Evolutionary conservation across 2,888 invertebrate species (phyloP).

Genomic region (Hydraecia micacea): DNA sequence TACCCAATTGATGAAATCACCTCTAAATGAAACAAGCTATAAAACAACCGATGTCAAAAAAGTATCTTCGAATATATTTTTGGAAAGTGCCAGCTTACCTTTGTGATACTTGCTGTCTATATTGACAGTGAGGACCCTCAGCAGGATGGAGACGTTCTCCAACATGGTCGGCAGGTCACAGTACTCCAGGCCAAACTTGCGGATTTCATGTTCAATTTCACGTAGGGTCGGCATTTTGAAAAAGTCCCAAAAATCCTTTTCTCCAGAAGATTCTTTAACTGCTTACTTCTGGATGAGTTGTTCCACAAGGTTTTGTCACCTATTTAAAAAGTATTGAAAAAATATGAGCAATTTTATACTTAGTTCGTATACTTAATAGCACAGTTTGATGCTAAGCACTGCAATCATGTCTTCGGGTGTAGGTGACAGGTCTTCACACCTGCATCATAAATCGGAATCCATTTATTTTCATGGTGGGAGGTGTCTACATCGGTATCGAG

Average conservation of each 20-base stretch:
- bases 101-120: slow-evolving; percentile 65
- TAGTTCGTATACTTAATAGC: slow-evolving; percentile 13
- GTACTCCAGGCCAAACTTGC: slow-evolving; percentile 65
- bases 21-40: not conserved
- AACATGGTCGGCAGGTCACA: slow-evolving; percentile 72
- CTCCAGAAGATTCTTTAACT: not conserved
- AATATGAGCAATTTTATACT: slow-evolving; percentile 21
- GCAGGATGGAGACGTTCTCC: slow-evolving; percentile 65
- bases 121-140: slow-evolving; percentile 68
- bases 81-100: slow-evolving; percentile 48
- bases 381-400: slow-evolving; percentile 1
- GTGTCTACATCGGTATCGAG: no score
- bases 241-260: not conserved
- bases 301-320: not conserved
- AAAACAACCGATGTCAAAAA: not conserved
- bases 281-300: not conserved
- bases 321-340: not conserved
- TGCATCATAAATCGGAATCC: no score
- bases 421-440: slow-evolving; percentile 37
- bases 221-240: slow-evolving; percentile 1
- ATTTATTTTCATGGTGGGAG: no score
- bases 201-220: slow-evolving; percentile 52
- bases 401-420: slow-evolving; percentile 29
- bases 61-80: not conserved
- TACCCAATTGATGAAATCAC: not conserved